A percentile compares a stretch with the other conserved stretches of the same genome.
phyloP scores from a whole-genome alignment of 2,797 vertebrate genomes.

The Neosilurus mollespiculum region DNA sequence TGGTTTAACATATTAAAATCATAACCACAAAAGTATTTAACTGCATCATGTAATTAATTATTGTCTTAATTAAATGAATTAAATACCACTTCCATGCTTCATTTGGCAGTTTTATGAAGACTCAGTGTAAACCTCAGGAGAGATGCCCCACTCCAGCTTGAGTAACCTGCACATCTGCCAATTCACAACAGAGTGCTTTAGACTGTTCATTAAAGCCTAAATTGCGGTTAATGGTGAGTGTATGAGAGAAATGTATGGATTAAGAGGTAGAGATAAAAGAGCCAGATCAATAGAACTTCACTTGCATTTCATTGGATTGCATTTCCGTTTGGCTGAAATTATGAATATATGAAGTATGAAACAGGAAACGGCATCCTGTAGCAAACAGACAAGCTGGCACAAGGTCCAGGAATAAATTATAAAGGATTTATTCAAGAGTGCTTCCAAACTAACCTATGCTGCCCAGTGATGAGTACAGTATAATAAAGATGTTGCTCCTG shows the following conservation, averaged over 20 bases:
- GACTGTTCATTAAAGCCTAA: constrained; percentile 48
- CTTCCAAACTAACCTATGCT: constrained; percentile 22
- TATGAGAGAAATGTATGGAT: constrained; percentile 28
- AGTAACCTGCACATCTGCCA: constrained; percentile 43
- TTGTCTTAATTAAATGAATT: constrained; percentile 46
- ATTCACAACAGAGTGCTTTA: constrained; percentile 42
- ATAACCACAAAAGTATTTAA: constrained; percentile 43
- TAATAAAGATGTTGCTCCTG: no score
- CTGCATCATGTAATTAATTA: constrained; percentile 55
- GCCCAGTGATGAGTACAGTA: neutral
- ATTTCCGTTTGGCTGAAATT: constrained; percentile 36
- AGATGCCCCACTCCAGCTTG: constrained; percentile 32
- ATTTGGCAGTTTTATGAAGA: constrained; percentile 42
- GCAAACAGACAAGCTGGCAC: neutral
- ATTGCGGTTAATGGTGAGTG: constrained; percentile 44
- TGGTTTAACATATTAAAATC: neutral
- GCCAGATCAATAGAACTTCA: constrained; percentile 26
- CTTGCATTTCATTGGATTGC: constrained; percentile 32
- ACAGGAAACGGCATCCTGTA: neutral
- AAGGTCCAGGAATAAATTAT: constrained; percentile 25
- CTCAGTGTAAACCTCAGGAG: constrained; percentile 40
- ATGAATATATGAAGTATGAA: neutral
- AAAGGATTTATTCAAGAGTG: constrained; percentile 16
- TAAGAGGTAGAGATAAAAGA: constrained; percentile 11
- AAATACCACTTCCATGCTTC: constrained; percentile 36